Evolutionary conservation across 2,888 invertebrate species (phyloP), one percentile per base, ranked within the genome.

Genomic region (Drosophila borborema): DNA sequence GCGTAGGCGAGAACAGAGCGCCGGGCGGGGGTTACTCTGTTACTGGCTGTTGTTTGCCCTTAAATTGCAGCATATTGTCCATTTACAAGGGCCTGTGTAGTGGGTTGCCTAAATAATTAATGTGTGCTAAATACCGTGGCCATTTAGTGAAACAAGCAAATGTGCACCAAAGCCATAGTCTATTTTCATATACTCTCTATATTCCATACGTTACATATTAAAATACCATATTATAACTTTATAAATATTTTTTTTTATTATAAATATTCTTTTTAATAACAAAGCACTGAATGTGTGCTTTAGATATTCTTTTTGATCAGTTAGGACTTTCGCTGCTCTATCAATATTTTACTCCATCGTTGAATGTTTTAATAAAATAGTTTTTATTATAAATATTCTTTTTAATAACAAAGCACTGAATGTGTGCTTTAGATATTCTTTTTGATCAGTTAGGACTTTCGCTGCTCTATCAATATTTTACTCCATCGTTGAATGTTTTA

Each of bases 31-130:
- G 51, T 56, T 55, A 66, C 48, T 69, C 55, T 72, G 45, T 46
- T 62, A 6, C 38, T 38, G 16, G 14, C 38, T 38, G 16, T 40
- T 40, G 48, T 56, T 77, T 65, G 68, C 74, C 81, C 79, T 72
- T 71, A 90, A 90, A 91, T 89, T 90, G 91, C 89, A 90, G 82
- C 90, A 90, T 91, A 90, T 90, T 91, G 91, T 74, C 83, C 90
- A 80, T 82, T 90, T 76, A 62, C 72, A 46, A 66, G 60, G 28
- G 38, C 53, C 54, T 56, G 43, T 56, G 43, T 64, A 56, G 67
- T 77, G 75, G 71, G 77, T 48, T 71, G 77, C 72, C 75, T 91
- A 84, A 91, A 92, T 91, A 86, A 91, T 91, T 90, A 78, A 91
- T 77, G 64, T 60, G 67, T 83, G 79, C 91, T 91, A 91, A 91